A percentile compares a stretch with the other conserved stretches of the same genome.
These are phyloP conservation scores for Serrognathus titanus DNA, from an alignment of 2,888 invertebrate genomes.

Conservation along the genomic window DNA sequence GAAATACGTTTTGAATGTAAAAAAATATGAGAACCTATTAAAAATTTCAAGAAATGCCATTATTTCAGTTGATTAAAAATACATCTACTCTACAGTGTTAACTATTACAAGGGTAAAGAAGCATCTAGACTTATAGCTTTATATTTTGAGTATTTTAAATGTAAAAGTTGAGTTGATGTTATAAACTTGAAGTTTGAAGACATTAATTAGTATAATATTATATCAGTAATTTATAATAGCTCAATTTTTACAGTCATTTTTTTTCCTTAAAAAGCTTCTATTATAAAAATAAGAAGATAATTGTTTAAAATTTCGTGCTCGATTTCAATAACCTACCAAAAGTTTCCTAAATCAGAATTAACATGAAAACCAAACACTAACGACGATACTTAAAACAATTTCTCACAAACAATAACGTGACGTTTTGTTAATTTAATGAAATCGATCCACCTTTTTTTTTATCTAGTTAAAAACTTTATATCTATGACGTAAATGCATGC, in stretches of 20 bases:
- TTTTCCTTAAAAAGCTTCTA: not conserved
- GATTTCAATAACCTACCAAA: too few species aligned
- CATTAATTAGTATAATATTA: not conserved
- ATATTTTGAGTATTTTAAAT: slow-evolving; percentile 1
- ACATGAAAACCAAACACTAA: not conserved
- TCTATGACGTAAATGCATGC: not conserved
- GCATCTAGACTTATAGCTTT: not conserved
- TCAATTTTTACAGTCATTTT: not conserved
- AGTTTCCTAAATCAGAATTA: not conserved
- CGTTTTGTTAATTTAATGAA: not conserved
- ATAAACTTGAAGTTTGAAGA: not conserved
- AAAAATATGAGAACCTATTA: not conserved
- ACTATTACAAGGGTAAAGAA: slow-evolving; percentile 5
- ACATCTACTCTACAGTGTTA: not conserved
- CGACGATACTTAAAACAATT: not conserved
- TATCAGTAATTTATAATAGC: not conserved
- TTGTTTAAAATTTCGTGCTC: too few species aligned
- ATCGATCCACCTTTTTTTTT: not conserved
- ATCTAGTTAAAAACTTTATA: slow-evolving; percentile 4
- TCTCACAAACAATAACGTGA: not conserved
- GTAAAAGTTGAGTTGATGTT: not conserved
- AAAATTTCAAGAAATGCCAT: not conserved
- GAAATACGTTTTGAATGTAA: not conserved
- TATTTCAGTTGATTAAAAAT: too few species aligned
- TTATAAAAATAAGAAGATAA: not conserved